Evolutionary conservation across 2,113 vertebrate species (phyloP), one percentile per base, ranked within the genome.

Genomic region (Columba janthina): DNA sequence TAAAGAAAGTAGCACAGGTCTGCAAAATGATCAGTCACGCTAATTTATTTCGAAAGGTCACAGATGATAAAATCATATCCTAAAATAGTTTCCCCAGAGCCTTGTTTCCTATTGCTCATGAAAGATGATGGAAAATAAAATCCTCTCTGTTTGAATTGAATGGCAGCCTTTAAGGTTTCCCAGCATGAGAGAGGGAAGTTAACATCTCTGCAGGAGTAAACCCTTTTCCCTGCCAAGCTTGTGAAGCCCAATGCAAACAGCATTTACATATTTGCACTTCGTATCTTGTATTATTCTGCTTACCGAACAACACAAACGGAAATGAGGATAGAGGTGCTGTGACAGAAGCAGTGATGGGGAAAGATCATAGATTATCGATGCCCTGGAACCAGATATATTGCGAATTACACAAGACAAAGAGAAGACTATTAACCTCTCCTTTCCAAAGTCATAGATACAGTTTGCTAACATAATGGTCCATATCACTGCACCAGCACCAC

Each of bases 401-500:
- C 62, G 34, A 95, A 91, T 57, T 60, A 71, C 36, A 11, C 6
- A 54, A 11, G 24, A 36, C 54, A 64, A 16, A 57, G 44, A 56
- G 5, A 14, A 14, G 14, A 20, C 14, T 3, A 2, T 56, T 58
- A 54, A 38, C 34, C 21, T 65, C 31, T 51, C 10, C 11, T 28
- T 76, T 13, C 26, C 11, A 17, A 67, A 69, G 22, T 1, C 17
- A 51, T 74, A 66, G 38, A 19, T 11, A 40, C 31, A 18, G 36
- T 42, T 77, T 46, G 15, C 54, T 15, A 48, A 64, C 22, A 7
- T 11, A 65, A 57, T 1, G 4, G 5, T 19, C 42, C 38, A 0
- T 18, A 46, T 40, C 6, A 19, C 22, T 20, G 29, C 26, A 32
- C 53, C 2, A 46, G 42, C 0, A 5, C 31, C 31, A 5, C 1